These are phyloP conservation scores for Limonius californicus DNA, from an alignment of 1,140 invertebrate genomes.

Conservation along the genomic window DNA sequence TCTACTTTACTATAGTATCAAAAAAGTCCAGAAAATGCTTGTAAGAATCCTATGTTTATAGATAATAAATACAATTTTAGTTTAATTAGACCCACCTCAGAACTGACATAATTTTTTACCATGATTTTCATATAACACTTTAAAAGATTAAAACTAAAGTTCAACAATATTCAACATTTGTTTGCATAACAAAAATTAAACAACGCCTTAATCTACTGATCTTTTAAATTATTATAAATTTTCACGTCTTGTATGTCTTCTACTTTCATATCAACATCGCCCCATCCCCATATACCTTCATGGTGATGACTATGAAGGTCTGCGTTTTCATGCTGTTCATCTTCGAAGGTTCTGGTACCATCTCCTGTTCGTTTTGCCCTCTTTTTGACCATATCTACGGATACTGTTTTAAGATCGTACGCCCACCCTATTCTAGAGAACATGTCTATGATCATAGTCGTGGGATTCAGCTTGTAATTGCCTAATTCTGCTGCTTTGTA, in stretches of 20 bases:
- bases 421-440: slow-evolving; percentile 59
- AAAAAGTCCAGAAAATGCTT: too few species aligned
- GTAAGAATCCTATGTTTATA: too few species aligned
- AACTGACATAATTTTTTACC: too few species aligned
- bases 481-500: slow-evolving; percentile 64
- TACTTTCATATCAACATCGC: slow-evolving; percentile 48
- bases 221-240: slow-evolving; percentile 31
- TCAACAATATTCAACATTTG: too few species aligned
- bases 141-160: too few species aligned
- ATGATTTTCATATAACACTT: too few species aligned
- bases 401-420: slow-evolving; percentile 58
- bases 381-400: slow-evolving; percentile 53
- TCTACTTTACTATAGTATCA: too few species aligned
- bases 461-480: slow-evolving; percentile 50
- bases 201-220: too few species aligned
- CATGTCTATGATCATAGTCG: slow-evolving; percentile 52
- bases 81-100: too few species aligned
- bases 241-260: slow-evolving; percentile 35
- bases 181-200: too few species aligned
- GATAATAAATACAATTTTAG: too few species aligned
- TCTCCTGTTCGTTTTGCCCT: slow-evolving; percentile 62
- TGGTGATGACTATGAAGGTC: slow-evolving; percentile 45
- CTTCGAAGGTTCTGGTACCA: slow-evolving; percentile 43
- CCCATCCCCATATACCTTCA: slow-evolving; percentile 52
- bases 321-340: slow-evolving; percentile 57